Conservation (phyloP, 2,797 vertebrate genomes). For the Xiphorhynchus erythropygius region DNA sequence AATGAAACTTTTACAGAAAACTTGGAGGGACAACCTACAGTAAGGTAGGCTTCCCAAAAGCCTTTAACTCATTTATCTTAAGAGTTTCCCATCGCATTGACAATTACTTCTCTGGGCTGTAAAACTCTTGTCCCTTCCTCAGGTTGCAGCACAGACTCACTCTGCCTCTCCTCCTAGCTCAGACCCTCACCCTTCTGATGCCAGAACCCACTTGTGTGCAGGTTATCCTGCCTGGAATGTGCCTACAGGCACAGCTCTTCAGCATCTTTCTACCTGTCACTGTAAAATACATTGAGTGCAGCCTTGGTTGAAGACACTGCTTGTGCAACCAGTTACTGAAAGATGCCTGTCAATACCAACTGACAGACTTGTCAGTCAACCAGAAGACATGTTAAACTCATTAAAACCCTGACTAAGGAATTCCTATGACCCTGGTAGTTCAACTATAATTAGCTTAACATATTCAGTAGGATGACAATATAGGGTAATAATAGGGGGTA, state of each 20-base stretch:
- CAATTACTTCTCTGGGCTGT: not conserved
- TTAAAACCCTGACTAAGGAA: too few species aligned
- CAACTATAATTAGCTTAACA: too few species aligned
- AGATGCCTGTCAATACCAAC: too few species aligned
- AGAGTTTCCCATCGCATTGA: not conserved
- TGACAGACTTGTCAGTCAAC: too few species aligned
- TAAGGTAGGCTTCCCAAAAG: not conserved
- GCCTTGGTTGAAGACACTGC: not conserved
- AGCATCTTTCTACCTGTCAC: not conserved
- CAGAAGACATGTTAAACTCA: too few species aligned
- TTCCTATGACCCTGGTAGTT: too few species aligned
- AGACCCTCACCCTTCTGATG: not conserved
- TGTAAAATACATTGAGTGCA: not conserved
- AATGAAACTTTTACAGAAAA: not conserved
- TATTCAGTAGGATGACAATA: too few species aligned
- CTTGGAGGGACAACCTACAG: not conserved
- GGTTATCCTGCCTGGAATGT: not conserved
- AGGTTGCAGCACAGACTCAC: not conserved
- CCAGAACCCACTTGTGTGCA: not conserved
- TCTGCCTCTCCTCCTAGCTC: not conserved
- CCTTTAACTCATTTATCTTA: not conserved
- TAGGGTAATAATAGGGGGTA: too few species aligned
- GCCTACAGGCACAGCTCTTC: not conserved
- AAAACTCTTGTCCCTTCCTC: not conserved
- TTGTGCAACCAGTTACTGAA: not conserved